Conservation (phyloP, 1,140 invertebrate species). For the Augochlora pura region DNA sequence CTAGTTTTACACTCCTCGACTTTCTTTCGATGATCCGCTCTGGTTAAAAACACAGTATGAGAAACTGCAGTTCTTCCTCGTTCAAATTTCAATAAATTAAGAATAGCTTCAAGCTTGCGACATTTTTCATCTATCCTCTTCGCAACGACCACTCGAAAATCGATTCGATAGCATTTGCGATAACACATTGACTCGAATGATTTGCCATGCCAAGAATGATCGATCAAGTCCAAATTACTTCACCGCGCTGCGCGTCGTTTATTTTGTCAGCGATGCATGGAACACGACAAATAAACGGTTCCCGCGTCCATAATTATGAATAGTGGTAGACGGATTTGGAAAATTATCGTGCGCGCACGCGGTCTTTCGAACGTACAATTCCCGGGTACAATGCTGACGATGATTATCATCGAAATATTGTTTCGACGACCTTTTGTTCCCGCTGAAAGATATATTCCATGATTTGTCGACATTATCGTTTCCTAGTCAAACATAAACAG, state of each 20-base stretch:
- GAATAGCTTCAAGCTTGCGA: too few species aligned
- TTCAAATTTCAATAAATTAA: too few species aligned
- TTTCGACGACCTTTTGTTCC: background rate
- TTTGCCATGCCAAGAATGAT: background rate
- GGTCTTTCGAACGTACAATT: background rate
- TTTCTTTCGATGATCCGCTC: too few species aligned
- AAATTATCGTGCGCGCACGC: conserved; percentile 31
- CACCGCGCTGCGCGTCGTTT: conserved; percentile 16
- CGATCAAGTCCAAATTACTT: conserved; percentile 43
- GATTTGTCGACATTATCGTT: background rate
- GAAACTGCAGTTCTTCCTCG: too few species aligned
- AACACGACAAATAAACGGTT: conserved; percentile 33
- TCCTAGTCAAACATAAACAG: background rate
- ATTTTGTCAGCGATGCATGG: conserved; percentile 18
- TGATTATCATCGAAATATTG: conserved; percentile 8
- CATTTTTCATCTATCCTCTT: too few species aligned
- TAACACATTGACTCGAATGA: too few species aligned
- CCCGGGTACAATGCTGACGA: background rate
- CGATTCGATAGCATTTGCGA: too few species aligned
- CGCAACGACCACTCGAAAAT: too few species aligned
- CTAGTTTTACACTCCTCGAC: too few species aligned
- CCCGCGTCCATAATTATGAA: conserved; percentile 29
- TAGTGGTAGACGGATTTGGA: conserved; percentile 31
- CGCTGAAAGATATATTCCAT: background rate
- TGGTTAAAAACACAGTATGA: too few species aligned